Evolutionary conservation across 2,797 vertebrate species (phyloP), one percentile per base, ranked within the genome.

Genomic region (Etheostoma nigrum): DNA sequence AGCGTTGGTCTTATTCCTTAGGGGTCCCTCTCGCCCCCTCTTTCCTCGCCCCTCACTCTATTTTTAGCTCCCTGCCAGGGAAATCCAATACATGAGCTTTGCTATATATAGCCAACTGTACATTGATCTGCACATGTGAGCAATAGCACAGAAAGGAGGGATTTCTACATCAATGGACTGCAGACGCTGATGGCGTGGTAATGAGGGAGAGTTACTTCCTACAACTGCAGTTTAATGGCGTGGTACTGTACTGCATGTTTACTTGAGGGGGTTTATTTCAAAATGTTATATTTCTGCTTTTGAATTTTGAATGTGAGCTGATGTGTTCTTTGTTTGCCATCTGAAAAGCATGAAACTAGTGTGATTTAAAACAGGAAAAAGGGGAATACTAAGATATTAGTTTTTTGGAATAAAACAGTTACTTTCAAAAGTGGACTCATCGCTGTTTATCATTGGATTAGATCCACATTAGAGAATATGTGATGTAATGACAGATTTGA

Each of bases 31-130:
- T 72, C 65, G 1, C 81, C 83, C 88, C 79, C 85, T 36, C 79
- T 84, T 70, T 64, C 68, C 66, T 89, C 73, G 52, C 69, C 81
- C 61, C 62, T 55, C 67, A 0, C 42, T 90, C 92, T 93, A 94
- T 94, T 93, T 93, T 89, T 94, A 94, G 91, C 86, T 69, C 64
- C 33, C 70, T 93, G 87, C 75, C 87, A 88, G 91, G 93, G 90
- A 94, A 94, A 94, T 92, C 93, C 93, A 86, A 93, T 88, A 74
- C 87, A 68, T 25, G 63, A 84, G 86, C 70, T 16, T 63, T 21
- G 81, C 83, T 93, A 95, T 90, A 87, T 87, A 91, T 94, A 94
- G 76, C 78, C 57, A 0, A 45, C 76, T 65, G 88, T 84, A 68
- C 88, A 87, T 85, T 86, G 91, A 92, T 87, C 87, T 72, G 25